Evolutionary conservation across 2,888 invertebrate species (phyloP), one percentile per base, ranked within the genome.

Genomic region (Drosophila nr. perissopoda): DNA sequence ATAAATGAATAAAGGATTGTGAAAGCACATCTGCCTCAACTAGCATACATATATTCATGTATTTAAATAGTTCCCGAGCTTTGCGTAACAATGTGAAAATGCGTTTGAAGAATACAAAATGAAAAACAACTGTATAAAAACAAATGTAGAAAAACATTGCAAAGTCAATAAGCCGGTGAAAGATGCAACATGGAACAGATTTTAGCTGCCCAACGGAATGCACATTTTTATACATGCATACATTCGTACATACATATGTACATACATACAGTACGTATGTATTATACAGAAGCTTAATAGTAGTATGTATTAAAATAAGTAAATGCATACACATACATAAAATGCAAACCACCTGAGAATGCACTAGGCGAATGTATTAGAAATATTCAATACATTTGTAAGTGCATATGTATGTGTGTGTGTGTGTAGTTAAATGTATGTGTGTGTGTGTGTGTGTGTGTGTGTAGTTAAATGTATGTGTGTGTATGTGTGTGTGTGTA

Each of bases 261-360:
- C n/a, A 21, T 38, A 7, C 4, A 16, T 25, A 16, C 2, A 21
- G 7, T 25, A 45, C 11, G n/a, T 53, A 52, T 27, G 40, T 40
- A 51, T 11, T 33, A 18, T 33, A 58, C 6, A 33, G 7, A 33
- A 33, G 58, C 31, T 36, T n/a, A n/a, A n/a, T 48, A 25, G n/a
- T 31, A 31, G 38, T 18, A 48, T 52, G 36, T 34, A 54, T 54
- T 18, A 29, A 29, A 25, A 56, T 61, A 69, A 31, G n/a, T 36
- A 70, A 25, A 29, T 38, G 21, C 18, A 31, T 11, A 11, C 33
- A 40, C 36, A 31, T 74, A 60, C 42, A 51, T 36, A 63, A 33
- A 71, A 69, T 49, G 65, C 69, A 85, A 85, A 85, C 89, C 85
- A 86, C 86, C 90, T 86, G 85, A 73, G 86, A 87, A 86, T 86